A percentile compares a stretch with the other conserved stretches of the same genome.
Evolutionary conservation across 2,113 vertebrate genomes (phyloP).

Genomic region (Tympanuchus pallidicinctus): DNA sequence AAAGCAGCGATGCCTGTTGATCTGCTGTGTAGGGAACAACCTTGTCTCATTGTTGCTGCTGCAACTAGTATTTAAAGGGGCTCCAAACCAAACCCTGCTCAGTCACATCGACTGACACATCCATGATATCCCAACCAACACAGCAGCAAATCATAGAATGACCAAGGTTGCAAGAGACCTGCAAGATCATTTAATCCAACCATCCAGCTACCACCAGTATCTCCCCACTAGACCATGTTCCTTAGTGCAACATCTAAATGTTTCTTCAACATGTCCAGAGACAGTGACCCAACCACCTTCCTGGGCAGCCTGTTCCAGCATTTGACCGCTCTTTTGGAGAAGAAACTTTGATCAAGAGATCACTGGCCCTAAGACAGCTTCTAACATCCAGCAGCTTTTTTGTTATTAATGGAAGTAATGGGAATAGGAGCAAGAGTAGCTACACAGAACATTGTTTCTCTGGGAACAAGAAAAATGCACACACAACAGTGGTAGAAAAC

Average conservation of each 20-base stretch:
- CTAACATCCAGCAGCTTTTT: neutral
- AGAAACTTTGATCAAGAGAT: neutral
- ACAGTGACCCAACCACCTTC: too few species aligned
- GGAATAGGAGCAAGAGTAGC: neutral
- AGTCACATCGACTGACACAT: neutral
- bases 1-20: neutral
- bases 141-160: neutral
- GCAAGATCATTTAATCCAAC: too few species aligned
- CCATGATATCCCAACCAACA: fast-evolving
- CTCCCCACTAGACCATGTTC: too few species aligned
- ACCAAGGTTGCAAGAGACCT: too few species aligned
- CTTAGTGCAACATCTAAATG: too few species aligned
- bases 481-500: slow-evolving; percentile 24
- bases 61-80: neutral
- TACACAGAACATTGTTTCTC: neutral
- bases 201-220: too few species aligned
- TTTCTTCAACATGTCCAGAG: too few species aligned
- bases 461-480: slow-evolving; percentile 13
- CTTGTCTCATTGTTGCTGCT: neutral
- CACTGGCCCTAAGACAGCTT: neutral
- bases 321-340: too few species aligned
- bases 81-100: neutral
- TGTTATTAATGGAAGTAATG: neutral
- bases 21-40: neutral
- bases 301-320: too few species aligned